Base-by-base conservation (phyloP, 2,888 invertebrate genomes). In the Acronicta alni region DNA sequence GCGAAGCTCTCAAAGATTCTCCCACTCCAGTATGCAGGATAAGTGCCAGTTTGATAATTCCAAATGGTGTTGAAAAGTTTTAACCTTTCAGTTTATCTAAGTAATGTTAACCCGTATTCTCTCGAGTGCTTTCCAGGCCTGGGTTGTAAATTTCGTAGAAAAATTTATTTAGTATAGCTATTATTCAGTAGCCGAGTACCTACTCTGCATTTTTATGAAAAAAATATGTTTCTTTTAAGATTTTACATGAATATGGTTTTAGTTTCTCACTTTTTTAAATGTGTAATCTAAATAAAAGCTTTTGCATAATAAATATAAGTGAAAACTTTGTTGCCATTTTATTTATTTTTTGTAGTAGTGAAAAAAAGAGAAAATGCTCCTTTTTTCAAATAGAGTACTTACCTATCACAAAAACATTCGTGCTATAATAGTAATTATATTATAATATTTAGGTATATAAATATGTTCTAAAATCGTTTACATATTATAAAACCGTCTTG, bases 31-130 rank as follows among this genome's bases (percentile, higher is more conserved):
- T 79, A 77, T 79, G 77, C 66, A 72, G 76, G 70, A 80, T 83
- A 80, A 81, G 77, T 77, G 72, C 67, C 76, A 69, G 75, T 79
- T 82, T 82, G 78, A 79, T 81, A 73, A 76, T 84, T 77, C 82
- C 60, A 67, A 72, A 68, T 48, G 75, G 65, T 75, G 76, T 74
- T 71, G 66, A 64, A 77, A 79, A 80, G 71, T 79, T 83, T 76
- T 67, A 72, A 79, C 72, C 74, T 79, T 73, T 66, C 71, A 74
- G 68, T 78, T 79, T 75, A 68, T 69, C 57, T 54, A 52, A 74
- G 66, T 62, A 65, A 71, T 68, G 65, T 39, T 69, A 60, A 59
- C 51, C 51, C 57, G 44, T 49, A 62, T 48, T 71, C 63, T 53
- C 43, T 56, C 20, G 57, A 51, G 63, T 16, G 55, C 56, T 65